Percentiles rank a stretch among this genome's conserved stretches.
phyloP scores from a whole-genome alignment of 1,140 invertebrate genomes.

The Cephus cinctus region DNA sequence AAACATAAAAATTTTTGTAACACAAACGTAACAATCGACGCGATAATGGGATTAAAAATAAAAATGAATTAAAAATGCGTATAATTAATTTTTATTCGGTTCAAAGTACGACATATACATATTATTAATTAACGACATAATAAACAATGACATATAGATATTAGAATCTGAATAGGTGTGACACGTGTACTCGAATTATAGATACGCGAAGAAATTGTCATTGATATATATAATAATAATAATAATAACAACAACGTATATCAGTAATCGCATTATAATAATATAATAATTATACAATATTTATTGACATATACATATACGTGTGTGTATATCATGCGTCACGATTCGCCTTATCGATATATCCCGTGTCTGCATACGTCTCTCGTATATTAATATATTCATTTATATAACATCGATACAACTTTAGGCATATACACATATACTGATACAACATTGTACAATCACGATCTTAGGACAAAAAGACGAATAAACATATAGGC shows the following conservation, averaged over 20 bases:
- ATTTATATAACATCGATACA: background rate
- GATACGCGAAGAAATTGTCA: background rate
- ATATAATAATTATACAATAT: background rate
- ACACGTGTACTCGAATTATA: background rate
- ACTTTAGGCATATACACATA: background rate
- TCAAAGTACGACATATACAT: constrained; percentile 1
- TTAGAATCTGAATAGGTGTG: constrained; percentile 2
- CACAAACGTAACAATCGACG: too few relatives aligned
- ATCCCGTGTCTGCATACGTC: background rate
- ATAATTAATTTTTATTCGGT: constrained; percentile 9
- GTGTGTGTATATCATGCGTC: background rate
- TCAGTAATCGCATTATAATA: background rate
- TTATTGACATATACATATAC: background rate
- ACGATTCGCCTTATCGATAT: background rate
- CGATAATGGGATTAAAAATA: too few relatives aligned
- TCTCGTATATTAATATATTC: background rate
- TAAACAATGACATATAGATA: constrained; percentile 6
- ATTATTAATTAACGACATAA: constrained; percentile 3
- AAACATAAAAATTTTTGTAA: too few relatives aligned
- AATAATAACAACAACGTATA: background rate
- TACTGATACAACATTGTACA: background rate
- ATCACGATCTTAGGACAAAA: background rate
- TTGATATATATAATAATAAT: background rate
- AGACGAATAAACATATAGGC: background rate
- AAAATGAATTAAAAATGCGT: too few relatives aligned